Base-by-base conservation (phyloP, 2,797 vertebrate genomes). In the Sebastes vulpes region DNA sequence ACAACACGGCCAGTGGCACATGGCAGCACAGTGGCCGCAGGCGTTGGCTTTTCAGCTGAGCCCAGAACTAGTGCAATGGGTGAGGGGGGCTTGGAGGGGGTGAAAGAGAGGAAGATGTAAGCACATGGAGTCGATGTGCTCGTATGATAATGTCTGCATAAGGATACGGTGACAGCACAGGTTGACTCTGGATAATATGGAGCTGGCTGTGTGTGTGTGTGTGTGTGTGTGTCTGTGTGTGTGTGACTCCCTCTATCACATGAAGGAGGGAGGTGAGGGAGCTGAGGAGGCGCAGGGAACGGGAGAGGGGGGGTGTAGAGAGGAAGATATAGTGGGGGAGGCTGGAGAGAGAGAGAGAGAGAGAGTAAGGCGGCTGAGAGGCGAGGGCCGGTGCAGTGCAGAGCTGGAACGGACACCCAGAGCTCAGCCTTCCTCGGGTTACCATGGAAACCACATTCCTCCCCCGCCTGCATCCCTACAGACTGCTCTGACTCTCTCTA, bases 381-480 rank as follows among this genome's bases (percentile, higher is more conserved):
- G 93, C 90, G 83, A 96, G 92, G 92, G 93, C 95, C 94, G 94
- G 93, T 95, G 96, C 96, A 96, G 96, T 95, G 96, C 95, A 95
- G 96, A 95, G 95, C 95, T 95, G 94, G 95, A 96, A 96, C 92
- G 95, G 96, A 96, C 96, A 96, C 95, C 95, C 95, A 95, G 94
- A 95, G 95, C 96, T 96, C 95, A 96, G 95, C 95, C 96, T 95
- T 95, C 94, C 89, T 86, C 87, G 54, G 90, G 96, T 97, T 96
- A 87, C 95, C 93, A 96, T 96, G 94, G 96, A 96, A 96, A 97
- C 96, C 96, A 95, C 89, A 96, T 96, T 96, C 96, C 96, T 96
- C 96, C 96, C 96, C 96, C 96, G 95, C 95, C 95, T 95, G 95
- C 96, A 96, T 97, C 96, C 96, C 96, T 93, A 96, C 95, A 96